phyloP scores from a whole-genome alignment of 2,797 vertebrate species.

The Platyrinchus mystaceus region DNA sequence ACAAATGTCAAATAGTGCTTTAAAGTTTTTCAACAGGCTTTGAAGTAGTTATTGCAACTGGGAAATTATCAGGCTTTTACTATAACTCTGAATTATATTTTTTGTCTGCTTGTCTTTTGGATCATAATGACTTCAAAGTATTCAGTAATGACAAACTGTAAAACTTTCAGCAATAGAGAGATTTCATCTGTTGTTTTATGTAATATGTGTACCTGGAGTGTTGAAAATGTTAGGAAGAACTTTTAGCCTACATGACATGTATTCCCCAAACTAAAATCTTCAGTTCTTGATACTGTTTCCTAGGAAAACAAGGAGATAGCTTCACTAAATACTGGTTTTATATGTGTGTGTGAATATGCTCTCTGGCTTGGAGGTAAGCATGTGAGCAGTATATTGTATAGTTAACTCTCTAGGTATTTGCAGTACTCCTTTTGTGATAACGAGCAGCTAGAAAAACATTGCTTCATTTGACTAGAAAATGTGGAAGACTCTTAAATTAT shows the following conservation, averaged over 20 bases:
- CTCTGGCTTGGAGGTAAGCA: neutral
- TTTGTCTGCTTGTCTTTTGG: neutral
- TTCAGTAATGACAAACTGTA: neutral
- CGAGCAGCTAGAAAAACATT: neutral
- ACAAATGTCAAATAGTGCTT: neutral
- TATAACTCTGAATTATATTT: neutral
- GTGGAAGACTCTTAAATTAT: neutral
- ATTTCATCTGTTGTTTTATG: neutral
- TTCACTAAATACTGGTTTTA: neutral
- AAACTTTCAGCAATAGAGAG: neutral
- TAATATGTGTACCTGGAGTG: neutral
- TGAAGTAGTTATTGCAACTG: neutral
- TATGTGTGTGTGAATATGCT: neutral
- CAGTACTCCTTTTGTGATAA: neutral
- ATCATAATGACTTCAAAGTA: neutral
- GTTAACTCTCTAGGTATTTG: neutral
- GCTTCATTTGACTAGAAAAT: neutral
- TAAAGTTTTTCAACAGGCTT: neutral
- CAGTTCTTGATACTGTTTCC: neutral
- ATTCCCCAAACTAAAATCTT: neutral
- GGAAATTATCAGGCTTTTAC: neutral
- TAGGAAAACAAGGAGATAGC: neutral
- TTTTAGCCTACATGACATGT: neutral
- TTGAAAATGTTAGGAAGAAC: neutral
- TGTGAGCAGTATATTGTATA: neutral